Evolutionary conservation across 2,113 vertebrate genomes (phyloP), one percentile per base, ranked within the genome.

Genomic region (Pteropus alecto): DNA sequence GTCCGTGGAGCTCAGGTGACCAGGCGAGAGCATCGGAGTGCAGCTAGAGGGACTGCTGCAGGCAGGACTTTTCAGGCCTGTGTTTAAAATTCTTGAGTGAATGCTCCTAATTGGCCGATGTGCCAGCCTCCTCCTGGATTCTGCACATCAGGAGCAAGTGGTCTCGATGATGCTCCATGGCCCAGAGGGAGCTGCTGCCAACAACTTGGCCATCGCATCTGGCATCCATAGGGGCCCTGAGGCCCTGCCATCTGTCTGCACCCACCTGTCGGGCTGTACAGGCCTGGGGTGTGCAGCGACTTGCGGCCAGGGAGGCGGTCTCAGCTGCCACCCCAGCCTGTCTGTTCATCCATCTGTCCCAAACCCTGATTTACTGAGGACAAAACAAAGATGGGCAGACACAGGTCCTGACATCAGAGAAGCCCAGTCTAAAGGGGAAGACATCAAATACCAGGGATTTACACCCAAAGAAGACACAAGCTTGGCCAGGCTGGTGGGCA

Each of bases 241-340:
- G 82, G 91, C 68, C 70, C 61, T 83, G 95, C 96, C 97, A 95
- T 93, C 95, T 97, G 96, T 84, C 89, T 73, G 65, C 54, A 63
- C 91, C 89, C 97, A 97, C 97, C 93, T 98, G 95, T 97, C 8
- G 11, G 82, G 65, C 82, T 78, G 38, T 51, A 58, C 67, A 78
- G 73, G 81, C 90, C 81, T 14, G 6, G 81, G 84, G 74, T 48
- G 0, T 83, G 24, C 13, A 18, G 95, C 38, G 71, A 84, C 88
- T 22, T 48, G 91, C 84, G 88, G 63, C 82, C 46, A 54, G 38
- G 33, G 63, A 88, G 61, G 67, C 1, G 0, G 73, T 87, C 58
- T 95, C 95, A 94, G 89, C 93, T 93, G 93, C 82, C 76, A 68
- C 48, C 41, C 35, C 35, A 85, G 76, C 43, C 70, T 77, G 41